Evolutionary conservation across 2,888 invertebrate species (phyloP).

Genomic region (Piscicola geometra): DNA sequence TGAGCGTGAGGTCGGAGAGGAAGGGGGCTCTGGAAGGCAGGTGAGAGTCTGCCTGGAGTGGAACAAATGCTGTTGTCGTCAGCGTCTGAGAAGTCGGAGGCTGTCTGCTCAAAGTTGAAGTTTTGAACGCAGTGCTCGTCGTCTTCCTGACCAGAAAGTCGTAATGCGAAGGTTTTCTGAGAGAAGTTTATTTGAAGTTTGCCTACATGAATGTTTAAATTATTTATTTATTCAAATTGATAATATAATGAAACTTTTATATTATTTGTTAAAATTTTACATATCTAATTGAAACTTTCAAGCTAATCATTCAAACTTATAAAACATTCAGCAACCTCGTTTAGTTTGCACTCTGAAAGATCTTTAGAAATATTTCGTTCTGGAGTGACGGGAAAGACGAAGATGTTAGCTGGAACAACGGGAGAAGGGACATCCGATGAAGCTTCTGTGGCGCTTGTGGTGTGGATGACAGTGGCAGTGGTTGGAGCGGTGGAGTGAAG

Average conservation of each 20-base stretch:
- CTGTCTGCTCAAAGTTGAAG: background rate
- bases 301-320: no score
- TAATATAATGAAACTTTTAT: no score
- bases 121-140: background rate
- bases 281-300: no score
- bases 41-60: no score
- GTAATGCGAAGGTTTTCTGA: no score
- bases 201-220: no score
- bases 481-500: background rate
- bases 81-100: background rate
- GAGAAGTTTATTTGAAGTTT: no score
- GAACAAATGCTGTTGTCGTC: background rate
- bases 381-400: background rate
- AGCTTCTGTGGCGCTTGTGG: background rate
- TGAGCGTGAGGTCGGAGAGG: constrained; percentile 17
- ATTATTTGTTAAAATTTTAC: no score
- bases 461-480: background rate
- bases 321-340: no score
- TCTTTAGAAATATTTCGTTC: background rate
- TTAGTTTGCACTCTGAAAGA: no score
- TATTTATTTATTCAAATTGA: no score
- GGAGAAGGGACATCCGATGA: background rate
- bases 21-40: background rate
- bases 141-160: background rate
- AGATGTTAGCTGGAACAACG: background rate